Conservation (phyloP, 2,797 vertebrate genomes). For the Pantherophis vulpinus region DNA sequence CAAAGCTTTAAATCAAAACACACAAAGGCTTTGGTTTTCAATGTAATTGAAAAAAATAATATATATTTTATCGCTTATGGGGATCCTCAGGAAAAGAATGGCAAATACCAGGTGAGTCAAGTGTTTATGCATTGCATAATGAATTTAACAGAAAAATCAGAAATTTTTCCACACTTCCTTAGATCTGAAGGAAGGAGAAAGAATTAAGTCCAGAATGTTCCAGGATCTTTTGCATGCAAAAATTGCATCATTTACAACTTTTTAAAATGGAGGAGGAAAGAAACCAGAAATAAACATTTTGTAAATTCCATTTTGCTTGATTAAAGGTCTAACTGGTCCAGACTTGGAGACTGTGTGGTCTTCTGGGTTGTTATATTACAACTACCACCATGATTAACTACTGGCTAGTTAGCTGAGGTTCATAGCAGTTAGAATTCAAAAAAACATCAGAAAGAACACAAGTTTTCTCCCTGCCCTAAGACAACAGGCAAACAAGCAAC, state of each 20-base stretch:
- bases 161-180: background rate
- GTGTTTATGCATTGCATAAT: background rate
- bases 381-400: background rate
- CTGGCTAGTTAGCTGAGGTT: background rate
- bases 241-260: background rate
- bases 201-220: background rate
- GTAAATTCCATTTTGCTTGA: background rate
- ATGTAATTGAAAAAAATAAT: background rate
- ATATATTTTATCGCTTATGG: background rate
- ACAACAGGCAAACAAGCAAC: background rate
- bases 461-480: background rate
- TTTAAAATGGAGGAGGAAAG: background rate
- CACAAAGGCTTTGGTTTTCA: background rate
- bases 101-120: background rate
- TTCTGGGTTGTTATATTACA: background rate
- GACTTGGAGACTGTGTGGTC: background rate
- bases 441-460: background rate
- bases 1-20: background rate
- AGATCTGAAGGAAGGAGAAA: background rate
- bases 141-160: background rate
- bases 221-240: background rate
- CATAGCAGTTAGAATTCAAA: background rate
- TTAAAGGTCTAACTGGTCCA: background rate
- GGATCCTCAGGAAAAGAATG: background rate
- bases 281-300: background rate